phyloP scores from a whole-genome alignment of 2,113 vertebrate species.

The Pogonocichla stellata region DNA sequence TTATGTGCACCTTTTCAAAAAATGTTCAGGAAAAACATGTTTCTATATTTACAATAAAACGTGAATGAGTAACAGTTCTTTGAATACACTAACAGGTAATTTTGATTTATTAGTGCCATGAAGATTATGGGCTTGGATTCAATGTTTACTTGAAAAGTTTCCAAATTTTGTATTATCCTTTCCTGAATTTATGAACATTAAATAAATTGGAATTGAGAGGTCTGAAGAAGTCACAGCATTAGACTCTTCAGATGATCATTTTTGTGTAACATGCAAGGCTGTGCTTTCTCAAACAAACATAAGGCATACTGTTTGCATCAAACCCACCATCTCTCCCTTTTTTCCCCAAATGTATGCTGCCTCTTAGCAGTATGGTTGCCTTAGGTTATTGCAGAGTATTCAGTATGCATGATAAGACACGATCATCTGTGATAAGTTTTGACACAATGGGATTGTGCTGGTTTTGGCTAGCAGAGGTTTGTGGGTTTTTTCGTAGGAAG shows the following conservation, averaged over 20 bases:
- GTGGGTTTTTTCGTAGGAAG: neutral
- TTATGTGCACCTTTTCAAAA: neutral
- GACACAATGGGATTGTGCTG: neutral
- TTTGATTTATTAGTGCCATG: neutral
- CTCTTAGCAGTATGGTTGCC: neutral
- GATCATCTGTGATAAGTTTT: neutral
- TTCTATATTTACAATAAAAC: neutral
- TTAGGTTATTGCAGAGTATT: neutral
- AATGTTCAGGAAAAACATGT: neutral
- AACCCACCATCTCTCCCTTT: neutral
- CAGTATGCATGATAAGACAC: neutral
- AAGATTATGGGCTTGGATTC: neutral
- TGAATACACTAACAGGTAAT: neutral
- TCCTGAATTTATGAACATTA: neutral
- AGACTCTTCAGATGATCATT: neutral
- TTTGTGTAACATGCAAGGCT: neutral
- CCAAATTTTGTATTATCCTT: neutral
- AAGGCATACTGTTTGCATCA: neutral
- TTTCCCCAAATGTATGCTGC: neutral
- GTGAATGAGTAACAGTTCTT: neutral
- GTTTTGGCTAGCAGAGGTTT: neutral
- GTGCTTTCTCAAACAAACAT: neutral
- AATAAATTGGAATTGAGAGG: neutral
- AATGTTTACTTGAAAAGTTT: neutral
- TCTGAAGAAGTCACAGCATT: neutral